phyloP scores from a whole-genome alignment of 2,888 invertebrate genomes.

The Drosophila histrio region DNA sequence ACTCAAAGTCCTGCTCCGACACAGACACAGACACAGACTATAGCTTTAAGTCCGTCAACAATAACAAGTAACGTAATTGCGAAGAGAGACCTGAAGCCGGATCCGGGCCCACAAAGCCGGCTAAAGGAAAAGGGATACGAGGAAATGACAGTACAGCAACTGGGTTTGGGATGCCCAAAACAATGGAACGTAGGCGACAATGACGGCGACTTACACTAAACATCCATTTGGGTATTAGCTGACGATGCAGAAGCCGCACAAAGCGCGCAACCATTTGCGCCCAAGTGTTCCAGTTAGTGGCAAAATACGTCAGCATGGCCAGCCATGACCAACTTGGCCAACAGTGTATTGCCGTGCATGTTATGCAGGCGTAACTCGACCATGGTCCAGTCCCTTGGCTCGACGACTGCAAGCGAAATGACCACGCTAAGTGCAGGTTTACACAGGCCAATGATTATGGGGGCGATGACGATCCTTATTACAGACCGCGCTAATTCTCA shows the following conservation, averaged over 20 bases:
- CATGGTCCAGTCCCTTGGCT: conserved; percentile 21
- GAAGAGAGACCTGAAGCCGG: conserved; percentile 24
- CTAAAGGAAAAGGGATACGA: conserved; percentile 54
- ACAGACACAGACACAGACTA: conserved; percentile 5
- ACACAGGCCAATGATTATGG: conserved; percentile 80
- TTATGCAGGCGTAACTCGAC: conserved; percentile 25
- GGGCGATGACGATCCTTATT: conserved; percentile 75
- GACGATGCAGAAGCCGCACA: conserved; percentile 72
- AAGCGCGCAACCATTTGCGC: conserved; percentile 76
- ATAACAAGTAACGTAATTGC: conserved; percentile 75
- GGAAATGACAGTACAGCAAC: conserved; percentile 43
- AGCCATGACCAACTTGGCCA: conserved; percentile 1
- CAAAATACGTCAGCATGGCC: conserved; percentile 28
- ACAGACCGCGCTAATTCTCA: conserved; percentile 79
- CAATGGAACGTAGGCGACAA: conserved; percentile 28
- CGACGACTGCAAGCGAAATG: conserved; percentile 64
- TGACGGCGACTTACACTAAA: conserved; percentile 74
- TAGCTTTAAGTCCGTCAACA: conserved; percentile 63
- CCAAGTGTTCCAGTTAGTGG: conserved; percentile 55
- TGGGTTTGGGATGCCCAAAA: conserved; percentile 22
- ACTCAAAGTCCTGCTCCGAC: neutral
- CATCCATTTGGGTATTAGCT: conserved; percentile 79
- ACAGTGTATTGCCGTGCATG: conserved; percentile 13
- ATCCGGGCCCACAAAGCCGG: conserved; percentile 48
- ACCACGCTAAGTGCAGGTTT: conserved; percentile 81